Evolutionary conservation across 1,140 invertebrate genomes (phyloP).

Genomic region (Aphis gossypii): DNA sequence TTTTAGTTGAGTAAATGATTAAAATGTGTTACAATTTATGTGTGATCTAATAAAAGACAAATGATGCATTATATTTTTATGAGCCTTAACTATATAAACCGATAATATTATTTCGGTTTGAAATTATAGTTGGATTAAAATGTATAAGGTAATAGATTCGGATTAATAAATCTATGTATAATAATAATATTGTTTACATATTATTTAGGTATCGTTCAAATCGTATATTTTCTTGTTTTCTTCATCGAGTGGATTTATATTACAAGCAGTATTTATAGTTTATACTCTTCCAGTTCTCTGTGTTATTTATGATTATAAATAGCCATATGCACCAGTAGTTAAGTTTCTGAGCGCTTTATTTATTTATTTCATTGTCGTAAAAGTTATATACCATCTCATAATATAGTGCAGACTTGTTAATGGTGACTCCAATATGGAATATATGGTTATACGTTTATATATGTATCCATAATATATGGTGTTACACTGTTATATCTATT

Average conservation of each 20-base stretch:
- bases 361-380: not conserved
- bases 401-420: not conserved
- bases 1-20: not conserved
- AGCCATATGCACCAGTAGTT: not conserved
- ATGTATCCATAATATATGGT: not conserved
- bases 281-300: not conserved
- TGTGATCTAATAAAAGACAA: not conserved
- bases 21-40: not conserved
- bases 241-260: constrained; percentile 10
- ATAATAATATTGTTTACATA: not conserved
- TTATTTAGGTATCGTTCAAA: not conserved
- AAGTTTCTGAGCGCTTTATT: not conserved
- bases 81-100: not conserved
- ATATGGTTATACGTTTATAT: not conserved
- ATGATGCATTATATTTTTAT: not conserved
- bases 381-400: not conserved
- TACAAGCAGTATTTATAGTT: not conserved
- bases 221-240: not conserved
- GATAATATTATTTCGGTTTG: not conserved
- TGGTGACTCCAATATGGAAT: not conserved
- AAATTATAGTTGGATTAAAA: not conserved
- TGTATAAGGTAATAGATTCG: not conserved
- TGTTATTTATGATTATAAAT: not conserved
- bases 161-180: not conserved
- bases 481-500: not conserved